A percentile compares a stretch with the other conserved stretches of the same genome.
phyloP scores from a whole-genome alignment of 2,888 invertebrate genomes.

The Agrenia bidenticulata region DNA sequence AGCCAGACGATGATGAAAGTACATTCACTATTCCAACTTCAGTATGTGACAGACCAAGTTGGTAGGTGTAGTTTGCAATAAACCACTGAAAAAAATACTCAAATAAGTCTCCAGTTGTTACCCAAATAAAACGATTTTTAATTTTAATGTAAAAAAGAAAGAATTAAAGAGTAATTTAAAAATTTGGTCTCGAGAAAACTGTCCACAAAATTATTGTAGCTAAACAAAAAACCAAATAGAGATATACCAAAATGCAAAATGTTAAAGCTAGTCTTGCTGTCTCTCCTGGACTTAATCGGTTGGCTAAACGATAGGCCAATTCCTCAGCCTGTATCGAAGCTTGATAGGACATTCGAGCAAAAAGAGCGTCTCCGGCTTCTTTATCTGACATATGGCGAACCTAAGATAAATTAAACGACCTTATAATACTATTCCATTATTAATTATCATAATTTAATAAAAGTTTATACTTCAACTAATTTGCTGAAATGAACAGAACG shows the following conservation, averaged over 20 bases:
- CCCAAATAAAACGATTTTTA: conserved; percentile 3
- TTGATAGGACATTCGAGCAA: conserved; percentile 91
- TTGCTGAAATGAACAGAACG: conserved; percentile 79
- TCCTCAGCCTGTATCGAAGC: conserved; percentile 84
- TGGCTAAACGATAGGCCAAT: conserved; percentile 71
- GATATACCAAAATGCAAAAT: conserved; percentile 77
- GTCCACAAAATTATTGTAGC: conserved; percentile 1
- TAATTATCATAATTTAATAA: background rate
- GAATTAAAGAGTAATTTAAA: background rate
- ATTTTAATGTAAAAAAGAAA: background rate
- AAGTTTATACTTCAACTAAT: conserved; percentile 64
- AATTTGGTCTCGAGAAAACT: conserved; percentile 1
- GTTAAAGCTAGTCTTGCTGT: conserved; percentile 80
- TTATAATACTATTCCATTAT: background rate
- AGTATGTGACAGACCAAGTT: conserved; percentile 79
- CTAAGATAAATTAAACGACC: conserved; percentile 54
- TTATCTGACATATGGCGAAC: conserved; percentile 84
- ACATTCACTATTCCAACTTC: conserved; percentile 85
- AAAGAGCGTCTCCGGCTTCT: conserved; percentile 87
- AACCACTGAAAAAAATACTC: conserved; percentile 88
- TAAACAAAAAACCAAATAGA: conserved; percentile 27
- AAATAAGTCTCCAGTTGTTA: too few species aligned
- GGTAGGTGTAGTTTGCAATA: conserved; percentile 87
- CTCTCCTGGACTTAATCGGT: conserved; percentile 71
- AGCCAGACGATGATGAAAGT: conserved; percentile 81